A percentile compares a stretch with the other conserved stretches of the same genome.
phyloP scores from a whole-genome alignment of 2,888 invertebrate species.

The Scaptomyza flava region DNA sequence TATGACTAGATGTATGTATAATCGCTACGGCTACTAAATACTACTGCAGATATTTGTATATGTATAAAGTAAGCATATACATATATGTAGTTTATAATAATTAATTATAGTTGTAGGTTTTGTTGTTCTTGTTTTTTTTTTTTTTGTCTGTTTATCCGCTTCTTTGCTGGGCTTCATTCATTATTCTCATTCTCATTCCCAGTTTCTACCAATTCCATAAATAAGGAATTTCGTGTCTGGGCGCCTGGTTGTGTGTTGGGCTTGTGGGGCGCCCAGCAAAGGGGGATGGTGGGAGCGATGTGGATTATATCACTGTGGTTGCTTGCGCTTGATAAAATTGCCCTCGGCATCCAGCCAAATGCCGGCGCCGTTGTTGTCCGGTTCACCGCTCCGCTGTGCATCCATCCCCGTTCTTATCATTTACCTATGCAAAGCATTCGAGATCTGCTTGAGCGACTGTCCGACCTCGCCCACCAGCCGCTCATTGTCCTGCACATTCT shows the following conservation, averaged over 20 bases:
- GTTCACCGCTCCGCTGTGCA: conserved; percentile 42
- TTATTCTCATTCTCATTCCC: conserved; percentile 9
- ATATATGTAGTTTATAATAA: conserved; percentile 45
- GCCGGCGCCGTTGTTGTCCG: conserved; percentile 59
- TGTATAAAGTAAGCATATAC: conserved; percentile 37
- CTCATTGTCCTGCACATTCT: conserved; percentile 89
- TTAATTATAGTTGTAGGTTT: conserved; percentile 58
- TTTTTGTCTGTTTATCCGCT: conserved; percentile 33
- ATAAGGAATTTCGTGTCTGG: conserved; percentile 9
- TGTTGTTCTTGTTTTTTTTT: conserved; percentile 23
- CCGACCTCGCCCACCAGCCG: conserved; percentile 89
- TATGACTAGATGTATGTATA: conserved; percentile 75
- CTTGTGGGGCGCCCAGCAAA: conserved; percentile 7
- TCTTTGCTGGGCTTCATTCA: conserved; percentile 70
- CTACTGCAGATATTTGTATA: conserved; percentile 30
- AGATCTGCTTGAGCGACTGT: conserved; percentile 84
- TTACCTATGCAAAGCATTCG: conserved; percentile 85
- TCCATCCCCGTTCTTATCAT: conserved; percentile 83
- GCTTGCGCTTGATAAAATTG: conserved; percentile 81
- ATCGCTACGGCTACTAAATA: conserved; percentile 56
- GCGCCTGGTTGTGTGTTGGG: conserved; percentile 10
- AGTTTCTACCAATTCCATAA: conserved; percentile 7
- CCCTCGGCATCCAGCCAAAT: conserved; percentile 82
- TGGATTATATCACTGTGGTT: conserved; percentile 39
- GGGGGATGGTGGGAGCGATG: conserved; percentile 64